These are phyloP conservation scores for Eurystomus gularis DNA, from an alignment of 2,113 vertebrate species.

Conservation along the genomic window DNA sequence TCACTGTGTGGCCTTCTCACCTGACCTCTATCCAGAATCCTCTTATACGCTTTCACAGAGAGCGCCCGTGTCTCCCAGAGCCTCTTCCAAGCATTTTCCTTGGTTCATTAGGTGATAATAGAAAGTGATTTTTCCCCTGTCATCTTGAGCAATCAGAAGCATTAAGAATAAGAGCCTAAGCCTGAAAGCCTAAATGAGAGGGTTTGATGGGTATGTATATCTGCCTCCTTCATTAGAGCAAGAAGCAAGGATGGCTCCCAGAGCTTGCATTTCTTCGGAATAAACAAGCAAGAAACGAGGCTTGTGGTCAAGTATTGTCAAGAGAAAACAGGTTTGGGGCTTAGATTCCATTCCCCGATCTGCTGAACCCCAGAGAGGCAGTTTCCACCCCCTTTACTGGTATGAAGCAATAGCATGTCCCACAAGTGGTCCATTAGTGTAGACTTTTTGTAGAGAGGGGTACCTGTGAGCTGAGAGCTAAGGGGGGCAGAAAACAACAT, in stretches of 20 bases:
- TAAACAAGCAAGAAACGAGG: neutral
- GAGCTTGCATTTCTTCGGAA: neutral
- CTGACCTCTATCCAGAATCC: neutral
- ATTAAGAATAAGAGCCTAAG: constrained; percentile 60
- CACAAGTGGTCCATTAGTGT: neutral
- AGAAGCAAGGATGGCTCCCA: neutral
- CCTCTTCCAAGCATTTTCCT: constrained; percentile 31
- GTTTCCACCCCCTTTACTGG: neutral
- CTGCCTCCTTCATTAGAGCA: constrained; percentile 40
- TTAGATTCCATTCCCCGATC: neutral
- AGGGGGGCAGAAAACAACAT: neutral
- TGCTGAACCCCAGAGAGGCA: neutral
- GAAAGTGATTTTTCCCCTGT: constrained; percentile 56
- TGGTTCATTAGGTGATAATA: constrained; percentile 63
- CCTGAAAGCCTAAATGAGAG: constrained; percentile 55
- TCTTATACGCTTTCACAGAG: neutral
- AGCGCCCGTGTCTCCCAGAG: neutral
- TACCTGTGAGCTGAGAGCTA: neutral
- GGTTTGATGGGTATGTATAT: constrained; percentile 37
- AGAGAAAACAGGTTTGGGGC: neutral
- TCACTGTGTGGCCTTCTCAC: neutral
- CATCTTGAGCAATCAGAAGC: constrained; percentile 49
- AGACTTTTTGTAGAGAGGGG: neutral
- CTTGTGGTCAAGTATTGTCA: neutral
- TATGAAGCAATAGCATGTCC: neutral